Percentiles rank a stretch among this genome's conserved stretches.
Conservation (phyloP, 2,797 vertebrate species). For the Hemitrygon akajei region DNA sequence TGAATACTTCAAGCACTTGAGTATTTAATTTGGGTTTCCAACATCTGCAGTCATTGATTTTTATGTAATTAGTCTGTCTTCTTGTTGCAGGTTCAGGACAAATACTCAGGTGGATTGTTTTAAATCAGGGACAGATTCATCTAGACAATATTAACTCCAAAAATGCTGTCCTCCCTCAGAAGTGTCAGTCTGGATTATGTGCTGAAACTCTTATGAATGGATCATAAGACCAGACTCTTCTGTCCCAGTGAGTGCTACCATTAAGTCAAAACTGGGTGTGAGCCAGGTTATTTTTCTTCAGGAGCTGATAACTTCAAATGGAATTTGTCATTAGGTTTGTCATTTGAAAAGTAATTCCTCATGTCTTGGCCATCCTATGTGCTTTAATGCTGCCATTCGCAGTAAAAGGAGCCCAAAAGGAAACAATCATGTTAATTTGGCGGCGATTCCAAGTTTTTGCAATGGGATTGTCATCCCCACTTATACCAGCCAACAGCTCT, state of each 20-base stretch:
- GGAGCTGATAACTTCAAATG: not conserved
- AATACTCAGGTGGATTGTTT: too few species aligned
- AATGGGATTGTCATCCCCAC: not conserved
- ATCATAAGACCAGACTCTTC: not conserved
- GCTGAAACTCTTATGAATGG: not conserved
- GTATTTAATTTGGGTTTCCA: too few species aligned
- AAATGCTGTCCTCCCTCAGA: not conserved
- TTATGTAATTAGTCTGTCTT: too few species aligned
- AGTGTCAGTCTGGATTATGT: not conserved
- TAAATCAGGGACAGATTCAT: not conserved
- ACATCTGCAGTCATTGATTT: too few species aligned
- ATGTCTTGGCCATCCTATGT: not conserved
- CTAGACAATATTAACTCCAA: not conserved
- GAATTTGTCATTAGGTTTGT: not conserved
- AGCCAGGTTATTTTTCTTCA: not conserved
- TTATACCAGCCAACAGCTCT: not conserved
- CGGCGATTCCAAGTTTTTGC: not conserved
- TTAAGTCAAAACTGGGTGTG: not conserved
- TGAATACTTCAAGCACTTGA: too few species aligned
- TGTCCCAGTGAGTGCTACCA: not conserved
- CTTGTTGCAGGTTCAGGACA: too few species aligned
- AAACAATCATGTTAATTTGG: not conserved
- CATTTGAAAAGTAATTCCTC: not conserved
- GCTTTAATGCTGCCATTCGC: not conserved
- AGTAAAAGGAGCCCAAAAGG: not conserved